Base-by-base conservation (phyloP, 2,113 vertebrate genomes). In the Artemisiospiza belli region DNA sequence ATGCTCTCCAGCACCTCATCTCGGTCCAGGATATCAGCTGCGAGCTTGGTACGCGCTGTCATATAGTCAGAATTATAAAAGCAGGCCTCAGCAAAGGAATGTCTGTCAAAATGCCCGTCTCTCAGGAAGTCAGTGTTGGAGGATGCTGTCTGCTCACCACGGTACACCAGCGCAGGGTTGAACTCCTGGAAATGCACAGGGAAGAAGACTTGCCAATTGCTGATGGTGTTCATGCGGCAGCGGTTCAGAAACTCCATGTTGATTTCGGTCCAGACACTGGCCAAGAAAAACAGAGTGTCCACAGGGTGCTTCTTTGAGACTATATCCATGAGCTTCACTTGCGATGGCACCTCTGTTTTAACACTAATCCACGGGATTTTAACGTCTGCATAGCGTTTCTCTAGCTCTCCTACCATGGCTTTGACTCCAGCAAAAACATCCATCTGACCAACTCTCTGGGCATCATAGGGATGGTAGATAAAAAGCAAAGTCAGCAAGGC, bases 51-150 rank as follows among this genome's bases (percentile, higher is more conserved):
- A 8, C 99, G 98, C 5, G 99, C 99, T 0, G 98, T 98, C 98
- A 99, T 99, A 93, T 99, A 99, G 97, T 99, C 99, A 0, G 99
- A 98, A 11, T 99, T 99, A 96, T 99, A 99, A 92, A 99, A 99
- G 97, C 99, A 99, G 41, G 99, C 99, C 97, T 99, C 99, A 0
- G 99, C 98, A 0, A 99, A 99, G 9, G 98, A 97, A 15, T 99
- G 98, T 4, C 98, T 98, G 97, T 99, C 99, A 9, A 99, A 99
- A 94, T 98, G 99, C 46, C 99, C 99, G 7, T 99, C 99, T 49
- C 87, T 95, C 79, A 96, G 96, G 13, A 98, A 95, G 92, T 99
- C 98, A 0, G 98, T 97, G 23, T 96, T 85, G 9, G 98, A 98
- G 21, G 98, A 97, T 2, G 98, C 98, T 2, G 98, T 97, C 83